Percentiles rank a stretch among this genome's conserved stretches.
These are phyloP conservation scores for Oscheius sp. DNA, from an alignment of 1,140 invertebrate genomes.

Conservation along the genomic window DNA sequence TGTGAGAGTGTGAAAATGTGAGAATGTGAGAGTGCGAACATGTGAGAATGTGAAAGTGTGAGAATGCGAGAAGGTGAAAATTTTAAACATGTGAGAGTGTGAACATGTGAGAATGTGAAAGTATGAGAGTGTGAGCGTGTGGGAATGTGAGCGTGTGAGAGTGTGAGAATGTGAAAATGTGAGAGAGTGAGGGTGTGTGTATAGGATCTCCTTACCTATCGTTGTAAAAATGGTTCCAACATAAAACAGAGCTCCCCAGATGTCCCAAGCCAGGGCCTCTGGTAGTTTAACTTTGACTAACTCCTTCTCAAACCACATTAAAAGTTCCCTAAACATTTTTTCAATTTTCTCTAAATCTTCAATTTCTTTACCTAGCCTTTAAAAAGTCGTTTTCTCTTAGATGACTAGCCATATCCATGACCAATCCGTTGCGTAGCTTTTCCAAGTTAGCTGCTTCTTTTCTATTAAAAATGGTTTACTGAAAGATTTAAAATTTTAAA, in stretches of 20 bases:
- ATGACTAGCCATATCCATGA: slow-evolving; percentile 14
- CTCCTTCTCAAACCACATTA: slow-evolving; percentile 49
- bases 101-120: too few relatives aligned
- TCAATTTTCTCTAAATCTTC: neutral
- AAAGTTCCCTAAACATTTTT: slow-evolving; percentile 48
- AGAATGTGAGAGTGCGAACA: too few relatives aligned
- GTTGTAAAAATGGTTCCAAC: slow-evolving; percentile 86
- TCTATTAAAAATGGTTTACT: slow-evolving; percentile 6
- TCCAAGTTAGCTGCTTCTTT: slow-evolving; percentile 33
- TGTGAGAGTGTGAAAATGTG: neutral
- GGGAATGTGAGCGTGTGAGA: too few relatives aligned
- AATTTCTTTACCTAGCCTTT: too few relatives aligned
- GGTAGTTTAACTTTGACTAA: slow-evolving; percentile 47
- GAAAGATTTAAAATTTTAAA: slow-evolving; percentile 19
- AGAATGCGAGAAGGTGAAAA: neutral
- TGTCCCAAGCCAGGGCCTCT: slow-evolving; percentile 72
- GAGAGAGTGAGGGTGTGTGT: too few relatives aligned
- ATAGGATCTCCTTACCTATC: too few relatives aligned
- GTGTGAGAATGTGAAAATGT: too few relatives aligned
- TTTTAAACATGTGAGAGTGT: neutral
- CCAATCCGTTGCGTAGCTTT: slow-evolving; percentile 36
- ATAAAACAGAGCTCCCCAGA: slow-evolving; percentile 86
- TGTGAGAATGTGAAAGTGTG: too few relatives aligned
- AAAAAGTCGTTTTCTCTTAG: neutral
- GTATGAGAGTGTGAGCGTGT: too few relatives aligned